phyloP scores from a whole-genome alignment of 2,113 vertebrate genomes.

The Xiphias gladius region DNA sequence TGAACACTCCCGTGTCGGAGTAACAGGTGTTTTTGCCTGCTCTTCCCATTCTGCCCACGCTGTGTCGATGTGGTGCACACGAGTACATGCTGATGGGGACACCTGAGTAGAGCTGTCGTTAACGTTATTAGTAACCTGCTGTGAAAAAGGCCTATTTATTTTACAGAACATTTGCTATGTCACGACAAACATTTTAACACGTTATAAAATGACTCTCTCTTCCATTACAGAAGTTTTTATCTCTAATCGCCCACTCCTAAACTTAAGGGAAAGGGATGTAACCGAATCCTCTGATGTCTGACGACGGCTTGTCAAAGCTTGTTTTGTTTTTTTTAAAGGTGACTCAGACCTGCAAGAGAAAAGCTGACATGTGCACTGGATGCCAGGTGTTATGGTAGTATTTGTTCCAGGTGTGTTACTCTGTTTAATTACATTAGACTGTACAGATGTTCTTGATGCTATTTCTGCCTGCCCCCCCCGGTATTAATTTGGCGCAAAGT shows the following conservation, averaged over 20 bases:
- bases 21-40: no score
- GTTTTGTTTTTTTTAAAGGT: not conserved
- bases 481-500: not conserved
- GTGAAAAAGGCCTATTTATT: not conserved
- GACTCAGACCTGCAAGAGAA: not conserved
- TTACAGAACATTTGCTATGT: constrained; percentile 7
- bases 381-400: not conserved
- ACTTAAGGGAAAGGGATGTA: not conserved
- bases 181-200: not conserved
- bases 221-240: not conserved
- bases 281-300: not conserved
- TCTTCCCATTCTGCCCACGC: no score
- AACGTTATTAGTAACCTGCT: not conserved
- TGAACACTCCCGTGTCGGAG: no score
- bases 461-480: rapidly evolving
- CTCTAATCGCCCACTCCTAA: not conserved
- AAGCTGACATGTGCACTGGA: not conserved
- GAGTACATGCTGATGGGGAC: no score
- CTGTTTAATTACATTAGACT: constrained; percentile 13
- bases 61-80: no score
- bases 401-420: not conserved
- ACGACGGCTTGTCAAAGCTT: not conserved
- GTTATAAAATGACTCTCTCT: not conserved
- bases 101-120: no score
- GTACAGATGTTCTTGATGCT: not conserved